Conservation (phyloP, 2,113 vertebrate genomes). For the Eulacestoma nigropectus region DNA sequence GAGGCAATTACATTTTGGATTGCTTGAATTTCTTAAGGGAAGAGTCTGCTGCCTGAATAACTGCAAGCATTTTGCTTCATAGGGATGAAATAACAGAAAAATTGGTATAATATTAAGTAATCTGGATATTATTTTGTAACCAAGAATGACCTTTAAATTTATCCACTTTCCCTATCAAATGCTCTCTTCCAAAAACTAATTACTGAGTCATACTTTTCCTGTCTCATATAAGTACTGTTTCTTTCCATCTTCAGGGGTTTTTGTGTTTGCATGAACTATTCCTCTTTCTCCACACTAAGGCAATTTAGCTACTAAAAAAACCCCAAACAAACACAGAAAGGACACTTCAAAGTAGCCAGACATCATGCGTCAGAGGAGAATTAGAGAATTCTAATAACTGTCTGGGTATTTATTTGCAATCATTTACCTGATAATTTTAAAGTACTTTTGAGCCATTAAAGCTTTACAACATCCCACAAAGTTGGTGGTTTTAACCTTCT, state of each 20-base stretch:
- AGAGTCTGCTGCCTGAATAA: not conserved
- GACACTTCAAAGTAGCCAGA: not conserved
- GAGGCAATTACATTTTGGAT: not conserved
- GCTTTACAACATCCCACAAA: not conserved
- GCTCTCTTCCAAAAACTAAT: not conserved
- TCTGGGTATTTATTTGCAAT: not conserved
- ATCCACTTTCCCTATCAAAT: conserved; percentile 38
- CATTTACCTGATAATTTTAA: not conserved
- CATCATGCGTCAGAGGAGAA: not conserved
- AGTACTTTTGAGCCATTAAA: not conserved
- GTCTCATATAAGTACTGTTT: not conserved
- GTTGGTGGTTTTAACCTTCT: not conserved
- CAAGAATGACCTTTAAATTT: not conserved
- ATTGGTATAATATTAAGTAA: not conserved
- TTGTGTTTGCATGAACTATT: not conserved
- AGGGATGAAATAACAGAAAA: not conserved
- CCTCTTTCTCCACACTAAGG: not conserved
- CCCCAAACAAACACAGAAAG: not conserved
- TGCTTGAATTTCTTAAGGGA: not conserved
- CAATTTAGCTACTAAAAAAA: not conserved
- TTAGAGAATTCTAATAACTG: not conserved
- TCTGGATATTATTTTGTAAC: not conserved
- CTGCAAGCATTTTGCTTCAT: not conserved
- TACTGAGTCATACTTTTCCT: conserved; percentile 3
- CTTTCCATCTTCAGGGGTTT: not conserved